Evolutionary conservation across 2,888 invertebrate genomes (phyloP).

Genomic region (Neocrepidodera transversa): DNA sequence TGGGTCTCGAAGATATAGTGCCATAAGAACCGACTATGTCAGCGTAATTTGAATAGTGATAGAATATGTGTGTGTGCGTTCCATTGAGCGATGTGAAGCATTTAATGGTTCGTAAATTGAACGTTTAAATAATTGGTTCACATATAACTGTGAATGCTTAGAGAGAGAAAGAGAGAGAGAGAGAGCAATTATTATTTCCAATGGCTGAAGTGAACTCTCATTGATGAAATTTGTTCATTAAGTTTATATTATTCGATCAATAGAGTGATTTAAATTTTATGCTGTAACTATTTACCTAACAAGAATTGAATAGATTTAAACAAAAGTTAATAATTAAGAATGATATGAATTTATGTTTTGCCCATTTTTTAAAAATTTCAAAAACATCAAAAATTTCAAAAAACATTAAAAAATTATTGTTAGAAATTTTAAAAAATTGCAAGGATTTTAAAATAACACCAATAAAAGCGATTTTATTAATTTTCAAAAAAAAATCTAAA

Average conservation of each 20-base stretch:
- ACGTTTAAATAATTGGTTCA: constrained; percentile 24
- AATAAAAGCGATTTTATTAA: too few relatives aligned
- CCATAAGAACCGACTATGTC: constrained; percentile 26
- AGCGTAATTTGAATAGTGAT: constrained; percentile 32
- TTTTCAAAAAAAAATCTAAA: too few relatives aligned
- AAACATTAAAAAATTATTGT: too few relatives aligned
- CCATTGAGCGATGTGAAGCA: constrained; percentile 23
- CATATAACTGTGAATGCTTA: constrained; percentile 19
- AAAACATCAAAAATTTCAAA: too few relatives aligned
- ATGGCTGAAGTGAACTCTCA: background rate
- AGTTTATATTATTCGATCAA: constrained; percentile 1
- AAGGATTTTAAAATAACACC: too few relatives aligned
- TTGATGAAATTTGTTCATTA: constrained; percentile 1
- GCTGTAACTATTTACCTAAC: too few relatives aligned
- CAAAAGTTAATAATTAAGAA: too few relatives aligned
- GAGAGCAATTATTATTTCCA: constrained; percentile 17
- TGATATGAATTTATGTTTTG: too few relatives aligned
- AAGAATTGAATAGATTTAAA: too few relatives aligned
- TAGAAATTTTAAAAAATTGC: too few relatives aligned
- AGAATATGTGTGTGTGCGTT: constrained; percentile 29
- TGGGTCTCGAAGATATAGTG: constrained; percentile 29
- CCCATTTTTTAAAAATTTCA: too few relatives aligned
- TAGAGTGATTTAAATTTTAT: background rate
- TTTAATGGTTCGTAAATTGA: constrained; percentile 20
- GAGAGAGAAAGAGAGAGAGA: too few relatives aligned